phyloP scores from a whole-genome alignment of 2,888 invertebrate species.

The Gari tellinella region DNA sequence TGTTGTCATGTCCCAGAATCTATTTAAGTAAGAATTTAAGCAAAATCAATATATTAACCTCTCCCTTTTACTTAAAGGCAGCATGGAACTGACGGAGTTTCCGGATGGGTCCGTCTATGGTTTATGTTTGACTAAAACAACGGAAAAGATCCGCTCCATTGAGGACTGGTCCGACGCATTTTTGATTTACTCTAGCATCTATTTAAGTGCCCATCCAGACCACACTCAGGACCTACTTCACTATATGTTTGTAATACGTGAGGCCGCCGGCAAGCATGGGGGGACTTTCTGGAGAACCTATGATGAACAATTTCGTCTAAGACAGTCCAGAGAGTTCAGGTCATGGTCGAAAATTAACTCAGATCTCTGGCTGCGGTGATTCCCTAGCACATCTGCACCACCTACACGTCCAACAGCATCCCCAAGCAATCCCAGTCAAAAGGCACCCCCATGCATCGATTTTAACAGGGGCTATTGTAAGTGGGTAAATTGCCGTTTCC shows the following conservation, averaged over 20 bases:
- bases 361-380: slow-evolving; percentile 31
- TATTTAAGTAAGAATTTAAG: background rate
- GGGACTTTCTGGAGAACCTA: slow-evolving; percentile 8
- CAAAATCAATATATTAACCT: slow-evolving; percentile 15
- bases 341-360: slow-evolving; percentile 20
- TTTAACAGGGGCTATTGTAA: slow-evolving; percentile 3
- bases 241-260: slow-evolving; percentile 25
- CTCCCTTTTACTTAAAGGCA: slow-evolving; percentile 18
- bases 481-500: slow-evolving; percentile 6
- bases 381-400: background rate
- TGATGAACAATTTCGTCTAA: slow-evolving; percentile 29
- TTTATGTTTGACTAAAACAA: background rate
- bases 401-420: too few relatives aligned
- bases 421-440: background rate
- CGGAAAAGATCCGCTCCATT: slow-evolving; percentile 3
- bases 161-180: slow-evolving; percentile 36
- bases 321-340: slow-evolving; percentile 9
- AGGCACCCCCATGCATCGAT: background rate
- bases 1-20: slow-evolving; percentile 1
- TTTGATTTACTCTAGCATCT: slow-evolving; percentile 17
- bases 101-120: background rate
- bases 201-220: background rate
- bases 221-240: slow-evolving; percentile 14
- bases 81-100: background rate
- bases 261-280: background rate